Conservation (phyloP, 1,140 invertebrate species). For the Drosophila subobscura region DNA sequence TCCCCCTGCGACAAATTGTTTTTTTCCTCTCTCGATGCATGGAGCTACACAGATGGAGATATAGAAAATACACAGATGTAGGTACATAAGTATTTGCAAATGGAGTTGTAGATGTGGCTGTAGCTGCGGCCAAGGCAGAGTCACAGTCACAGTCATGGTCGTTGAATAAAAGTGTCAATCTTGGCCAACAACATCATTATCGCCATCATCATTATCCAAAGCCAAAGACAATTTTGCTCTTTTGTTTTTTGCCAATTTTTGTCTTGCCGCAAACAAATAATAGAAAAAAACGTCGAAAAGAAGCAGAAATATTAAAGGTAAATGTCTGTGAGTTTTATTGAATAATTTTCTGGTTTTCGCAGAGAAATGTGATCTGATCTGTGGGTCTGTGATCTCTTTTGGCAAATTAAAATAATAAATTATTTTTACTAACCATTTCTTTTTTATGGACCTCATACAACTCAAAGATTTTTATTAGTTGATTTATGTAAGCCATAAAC, state of each 20-base stretch:
- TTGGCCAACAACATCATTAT: constrained; percentile 55
- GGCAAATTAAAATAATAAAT: neutral
- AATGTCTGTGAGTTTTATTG: constrained; percentile 33
- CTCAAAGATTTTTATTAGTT: too few species aligned
- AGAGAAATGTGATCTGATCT: neutral
- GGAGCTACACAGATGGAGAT: constrained; percentile 15
- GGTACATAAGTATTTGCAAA: constrained; percentile 27
- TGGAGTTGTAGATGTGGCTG: constrained; percentile 19
- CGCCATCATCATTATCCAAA: constrained; percentile 37
- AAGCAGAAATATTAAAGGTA: constrained; percentile 27
- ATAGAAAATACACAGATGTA: constrained; percentile 4
- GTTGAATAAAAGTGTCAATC: constrained; percentile 79
- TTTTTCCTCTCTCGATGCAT: constrained; percentile 40
- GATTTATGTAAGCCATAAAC: too few species aligned
- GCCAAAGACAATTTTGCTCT: constrained; percentile 56
- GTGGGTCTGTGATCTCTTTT: neutral
- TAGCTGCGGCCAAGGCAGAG: constrained; percentile 5
- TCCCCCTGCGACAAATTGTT: constrained; percentile 71
- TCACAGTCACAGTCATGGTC: constrained; percentile 73
- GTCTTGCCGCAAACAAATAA: constrained; percentile 25
- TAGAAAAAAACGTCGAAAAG: constrained; percentile 39
- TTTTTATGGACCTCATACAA: too few species aligned
- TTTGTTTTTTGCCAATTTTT: constrained; percentile 40
- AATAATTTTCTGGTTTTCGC: constrained; percentile 2
- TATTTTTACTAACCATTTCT: too few species aligned